A percentile compares a stretch with the other conserved stretches of the same genome.
Conservation (phyloP, 2,113 vertebrate genomes). For the Trogon surrucura region DNA sequence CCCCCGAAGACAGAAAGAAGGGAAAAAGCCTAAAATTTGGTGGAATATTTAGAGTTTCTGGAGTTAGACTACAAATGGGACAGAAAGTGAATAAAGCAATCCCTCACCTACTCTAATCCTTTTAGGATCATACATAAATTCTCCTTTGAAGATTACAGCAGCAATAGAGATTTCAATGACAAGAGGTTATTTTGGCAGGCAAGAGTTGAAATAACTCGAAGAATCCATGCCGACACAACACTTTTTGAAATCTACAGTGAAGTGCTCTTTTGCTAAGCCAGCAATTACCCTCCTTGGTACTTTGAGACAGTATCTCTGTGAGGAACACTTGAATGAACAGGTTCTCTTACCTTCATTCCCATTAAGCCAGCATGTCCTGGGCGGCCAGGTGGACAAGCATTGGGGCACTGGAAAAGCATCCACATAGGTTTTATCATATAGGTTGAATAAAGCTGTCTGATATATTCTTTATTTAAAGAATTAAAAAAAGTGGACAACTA, state of each 20-base stretch:
- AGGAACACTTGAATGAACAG: neutral
- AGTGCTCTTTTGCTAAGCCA: neutral
- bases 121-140: neutral
- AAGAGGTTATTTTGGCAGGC: neutral
- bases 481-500: neutral
- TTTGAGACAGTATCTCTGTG: neutral
- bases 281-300: neutral
- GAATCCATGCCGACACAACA: neutral
- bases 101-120: neutral
- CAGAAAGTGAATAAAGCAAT: neutral
- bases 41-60: neutral
- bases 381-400: slow-evolving; percentile 87
- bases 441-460: neutral
- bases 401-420: slow-evolving; percentile 86
- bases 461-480: neutral
- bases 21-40: neutral
- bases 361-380: slow-evolving; percentile 91
- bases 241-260: neutral
- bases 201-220: neutral
- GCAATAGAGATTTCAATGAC: neutral
- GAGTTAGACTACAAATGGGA: neutral
- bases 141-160: neutral
- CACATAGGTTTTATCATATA: neutral
- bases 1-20: neutral
- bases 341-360: slow-evolving; percentile 91